Conservation (phyloP, 2,113 vertebrate species). For the Pavo muticus region DNA sequence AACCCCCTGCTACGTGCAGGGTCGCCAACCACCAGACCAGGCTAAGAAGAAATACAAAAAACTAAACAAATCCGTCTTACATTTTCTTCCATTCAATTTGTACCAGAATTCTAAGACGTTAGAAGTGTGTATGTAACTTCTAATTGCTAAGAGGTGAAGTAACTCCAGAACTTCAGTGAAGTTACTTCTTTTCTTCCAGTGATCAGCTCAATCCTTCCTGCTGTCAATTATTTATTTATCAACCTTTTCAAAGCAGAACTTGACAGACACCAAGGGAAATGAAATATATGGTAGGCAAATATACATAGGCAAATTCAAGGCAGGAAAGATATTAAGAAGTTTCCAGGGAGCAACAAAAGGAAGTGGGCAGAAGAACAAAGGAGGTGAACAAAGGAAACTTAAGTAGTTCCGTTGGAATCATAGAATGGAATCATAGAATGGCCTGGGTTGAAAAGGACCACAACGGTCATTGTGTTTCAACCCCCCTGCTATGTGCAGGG, state of each 20-base stretch:
- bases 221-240: not conserved
- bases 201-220: not conserved
- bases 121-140: not conserved
- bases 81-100: not conserved
- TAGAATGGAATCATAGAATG: no score
- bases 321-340: not conserved
- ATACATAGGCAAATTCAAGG: not conserved
- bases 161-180: not conserved
- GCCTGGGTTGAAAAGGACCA: no score
- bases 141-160: not conserved
- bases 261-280: not conserved
- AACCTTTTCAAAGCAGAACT: not conserved
- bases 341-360: not conserved
- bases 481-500: no score
- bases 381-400: not conserved
- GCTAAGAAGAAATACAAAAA: not conserved
- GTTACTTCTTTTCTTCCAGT: not conserved
- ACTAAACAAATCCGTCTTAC: not conserved
- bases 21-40: no score
- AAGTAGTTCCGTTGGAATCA: not conserved
- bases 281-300: not conserved
- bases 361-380: not conserved
- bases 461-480: no score
- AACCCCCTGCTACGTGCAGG: no score
- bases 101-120: not conserved